phyloP scores from a whole-genome alignment of 2,888 invertebrate species.

The Odiellus spinosus region DNA sequence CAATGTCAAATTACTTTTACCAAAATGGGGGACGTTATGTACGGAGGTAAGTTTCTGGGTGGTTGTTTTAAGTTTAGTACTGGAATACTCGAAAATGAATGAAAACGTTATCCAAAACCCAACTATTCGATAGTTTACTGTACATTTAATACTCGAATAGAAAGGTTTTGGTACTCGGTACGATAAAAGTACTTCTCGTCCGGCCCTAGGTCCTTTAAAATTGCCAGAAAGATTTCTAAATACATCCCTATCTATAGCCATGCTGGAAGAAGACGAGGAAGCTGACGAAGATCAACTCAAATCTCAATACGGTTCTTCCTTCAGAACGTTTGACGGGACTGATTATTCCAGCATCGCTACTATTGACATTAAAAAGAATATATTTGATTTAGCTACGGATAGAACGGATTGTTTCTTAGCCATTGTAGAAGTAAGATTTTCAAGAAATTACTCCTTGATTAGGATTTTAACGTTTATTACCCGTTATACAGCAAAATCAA shows the following conservation, averaged over 20 bases:
- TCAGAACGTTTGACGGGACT: slow-evolving; percentile 81
- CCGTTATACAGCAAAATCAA: slow-evolving; percentile 12
- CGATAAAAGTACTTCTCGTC: no score
- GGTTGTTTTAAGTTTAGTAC: neutral
- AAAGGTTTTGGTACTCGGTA: no score
- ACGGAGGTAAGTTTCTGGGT: slow-evolving; percentile 47
- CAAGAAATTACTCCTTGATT: slow-evolving; percentile 7
- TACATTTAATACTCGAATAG: no score
- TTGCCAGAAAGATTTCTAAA: no score
- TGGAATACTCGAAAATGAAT: no score
- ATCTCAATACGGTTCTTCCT: slow-evolving; percentile 67
- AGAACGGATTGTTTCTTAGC: slow-evolving; percentile 17
- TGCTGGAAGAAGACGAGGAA: slow-evolving; percentile 33
- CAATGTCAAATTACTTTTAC: slow-evolving; percentile 60
- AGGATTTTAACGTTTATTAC: neutral
- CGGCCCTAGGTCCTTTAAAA: no score
- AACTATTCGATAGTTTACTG: no score
- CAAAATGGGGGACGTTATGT: slow-evolving; percentile 66
- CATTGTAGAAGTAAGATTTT: slow-evolving; percentile 22
- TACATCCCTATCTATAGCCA: neutral
- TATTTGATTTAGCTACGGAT: slow-evolving; percentile 60
- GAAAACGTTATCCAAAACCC: no score
- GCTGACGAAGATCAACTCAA: slow-evolving; percentile 35
- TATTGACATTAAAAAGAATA: slow-evolving; percentile 76
- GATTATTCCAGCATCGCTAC: slow-evolving; percentile 93